Percentiles rank a stretch among this genome's conserved stretches.
phyloP scores from a whole-genome alignment of 2,113 vertebrate species.

The Notiomystis cincta region DNA sequence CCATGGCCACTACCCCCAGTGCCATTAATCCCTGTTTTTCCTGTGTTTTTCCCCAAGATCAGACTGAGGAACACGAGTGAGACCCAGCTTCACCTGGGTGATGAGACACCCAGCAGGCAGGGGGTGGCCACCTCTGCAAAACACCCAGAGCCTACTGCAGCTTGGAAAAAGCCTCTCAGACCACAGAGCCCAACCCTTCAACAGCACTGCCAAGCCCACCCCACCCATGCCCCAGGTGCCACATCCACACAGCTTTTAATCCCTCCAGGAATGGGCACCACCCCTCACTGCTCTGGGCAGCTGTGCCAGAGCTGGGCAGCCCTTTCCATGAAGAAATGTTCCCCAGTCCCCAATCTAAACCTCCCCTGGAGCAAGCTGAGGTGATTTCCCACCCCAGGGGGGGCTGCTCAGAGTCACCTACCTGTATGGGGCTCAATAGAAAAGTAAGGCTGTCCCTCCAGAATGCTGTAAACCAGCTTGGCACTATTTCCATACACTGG shows the following conservation, averaged over 20 bases:
- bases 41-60: not conserved
- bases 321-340: not conserved
- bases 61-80: not conserved
- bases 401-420: conserved; percentile 55
- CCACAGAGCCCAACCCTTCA: rapidly evolving
- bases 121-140: not conserved
- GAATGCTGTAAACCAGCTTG: conserved; percentile 94
- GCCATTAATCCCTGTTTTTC: not conserved
- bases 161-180: not conserved
- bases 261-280: not conserved
- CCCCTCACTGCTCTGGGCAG: not conserved
- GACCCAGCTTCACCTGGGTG: not conserved
- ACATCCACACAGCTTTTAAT: not conserved
- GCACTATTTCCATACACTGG: conserved; percentile 97
- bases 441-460: conserved; percentile 98
- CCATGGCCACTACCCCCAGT: not conserved
- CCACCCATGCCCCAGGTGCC: rapidly evolving
- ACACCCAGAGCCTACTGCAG: too few relatives aligned
- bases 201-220: not conserved
- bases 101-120: not conserved
- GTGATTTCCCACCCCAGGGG: not conserved
- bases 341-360: not conserved
- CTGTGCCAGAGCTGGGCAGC: not conserved
- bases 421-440: conserved; percentile 95
- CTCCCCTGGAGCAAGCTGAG: not conserved